A percentile compares a stretch with the other conserved stretches of the same genome.
These are phyloP conservation scores for Peromyscus polionotus DNA, from an alignment of 2,113 vertebrate genomes.

Conservation along the genomic window DNA sequence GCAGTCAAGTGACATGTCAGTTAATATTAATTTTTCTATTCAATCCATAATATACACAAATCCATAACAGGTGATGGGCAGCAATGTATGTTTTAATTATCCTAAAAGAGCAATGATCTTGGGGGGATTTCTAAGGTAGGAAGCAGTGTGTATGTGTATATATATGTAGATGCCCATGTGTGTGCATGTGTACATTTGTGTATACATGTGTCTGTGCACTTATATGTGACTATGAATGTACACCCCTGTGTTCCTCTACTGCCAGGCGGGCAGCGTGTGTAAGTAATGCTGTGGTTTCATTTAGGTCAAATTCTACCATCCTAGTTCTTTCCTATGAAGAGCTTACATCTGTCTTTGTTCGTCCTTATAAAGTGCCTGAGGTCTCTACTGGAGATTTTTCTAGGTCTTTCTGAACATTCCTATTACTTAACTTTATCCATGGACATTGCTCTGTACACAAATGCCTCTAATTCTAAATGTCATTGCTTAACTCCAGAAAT, in stretches of 20 bases:
- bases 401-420: conserved; percentile 76
- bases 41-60: conserved; percentile 56
- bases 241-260: neutral
- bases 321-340: conserved; percentile 69
- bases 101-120: conserved; percentile 62
- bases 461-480: conserved; percentile 73
- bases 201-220: neutral
- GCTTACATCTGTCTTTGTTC: conserved; percentile 77
- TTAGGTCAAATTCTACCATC: conserved; percentile 78
- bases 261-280: neutral
- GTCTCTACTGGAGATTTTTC: conserved; percentile 71
- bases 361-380: conserved; percentile 72
- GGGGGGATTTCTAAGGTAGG: conserved; percentile 45
- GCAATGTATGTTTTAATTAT: conserved; percentile 70
- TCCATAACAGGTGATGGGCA: conserved; percentile 59
- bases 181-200: neutral
- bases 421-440: conserved; percentile 75
- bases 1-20: conserved; percentile 2
- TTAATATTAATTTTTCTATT: conserved; percentile 41
- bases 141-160: neutral
- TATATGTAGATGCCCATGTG: neutral
- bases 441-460: conserved; percentile 73
- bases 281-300: conserved; percentile 69
- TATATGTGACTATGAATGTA: neutral
- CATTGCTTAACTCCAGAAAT: conserved; percentile 75